phyloP scores from a whole-genome alignment of 2,797 vertebrate genomes.

The Serranus cabrilla region DNA sequence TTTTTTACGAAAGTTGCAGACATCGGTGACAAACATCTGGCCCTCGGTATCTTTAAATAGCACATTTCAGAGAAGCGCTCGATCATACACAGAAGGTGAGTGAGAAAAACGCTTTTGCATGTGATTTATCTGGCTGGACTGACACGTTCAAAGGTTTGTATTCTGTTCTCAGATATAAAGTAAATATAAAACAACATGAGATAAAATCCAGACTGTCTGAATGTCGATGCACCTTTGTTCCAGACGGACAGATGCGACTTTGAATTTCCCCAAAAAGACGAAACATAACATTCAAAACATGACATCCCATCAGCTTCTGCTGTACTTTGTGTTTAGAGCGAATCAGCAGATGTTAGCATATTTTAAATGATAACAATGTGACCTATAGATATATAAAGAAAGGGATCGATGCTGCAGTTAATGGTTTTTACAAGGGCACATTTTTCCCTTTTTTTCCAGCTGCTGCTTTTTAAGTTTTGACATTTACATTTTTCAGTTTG shows the following conservation, averaged over 20 bases:
- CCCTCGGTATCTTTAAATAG: not conserved
- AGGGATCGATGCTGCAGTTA: not conserved
- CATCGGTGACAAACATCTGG: not conserved
- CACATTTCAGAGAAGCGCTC: not conserved
- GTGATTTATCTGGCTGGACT: slow-evolving; percentile 8
- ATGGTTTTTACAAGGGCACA: not conserved
- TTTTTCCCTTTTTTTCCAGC: not conserved
- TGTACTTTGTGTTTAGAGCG: too few relatives aligned
- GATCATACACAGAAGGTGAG: not conserved
- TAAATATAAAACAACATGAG: slow-evolving; percentile 13
- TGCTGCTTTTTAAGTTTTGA: not conserved
- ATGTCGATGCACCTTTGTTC: not conserved
- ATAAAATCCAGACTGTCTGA: not conserved
- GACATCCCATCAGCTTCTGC: too few relatives aligned
- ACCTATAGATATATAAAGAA: not conserved
- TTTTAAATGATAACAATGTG: not conserved
- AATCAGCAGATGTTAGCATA: not conserved
- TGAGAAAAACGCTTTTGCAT: not conserved
- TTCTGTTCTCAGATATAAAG: slow-evolving; percentile 23
- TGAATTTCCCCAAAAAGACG: too few relatives aligned
- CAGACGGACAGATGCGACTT: not conserved
- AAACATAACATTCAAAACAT: too few relatives aligned
- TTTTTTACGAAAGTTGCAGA: not conserved
- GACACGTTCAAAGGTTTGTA: slow-evolving; percentile 16
- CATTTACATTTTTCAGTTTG: not conserved